Evolutionary conservation across 2,888 invertebrate species (phyloP), one percentile per base, ranked within the genome.

Genomic region (Campoplex capitator): DNA sequence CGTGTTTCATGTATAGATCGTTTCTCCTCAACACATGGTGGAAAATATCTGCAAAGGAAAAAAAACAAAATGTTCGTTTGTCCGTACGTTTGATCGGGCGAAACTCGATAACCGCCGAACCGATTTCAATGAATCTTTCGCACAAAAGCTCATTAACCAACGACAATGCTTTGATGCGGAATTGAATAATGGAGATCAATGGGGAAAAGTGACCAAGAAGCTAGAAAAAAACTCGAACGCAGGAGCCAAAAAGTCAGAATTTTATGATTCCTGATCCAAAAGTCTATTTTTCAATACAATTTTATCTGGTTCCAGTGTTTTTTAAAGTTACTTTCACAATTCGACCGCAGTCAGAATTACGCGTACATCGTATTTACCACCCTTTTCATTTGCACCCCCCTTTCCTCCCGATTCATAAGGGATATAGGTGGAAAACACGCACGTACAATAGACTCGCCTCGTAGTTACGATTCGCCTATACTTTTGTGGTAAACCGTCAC

Each of bases 401-500:
- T 7, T 51, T 38, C 38, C 79, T 48, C 73, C 45, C 38, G 48
- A 73, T 80, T 16, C 80, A 80, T 65, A 71, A 62, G 38, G 62
- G 62, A 73, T 45, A 28, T 51, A 18, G 38, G 38, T 38, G 51
- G n/a, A 45, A 32, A 16, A 18, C 38, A 54, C 23, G n/a, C 11
- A 9, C 32, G 35, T 38, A 32, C 38, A 77, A 67, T 38, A 77
- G 16, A 54, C 32, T 48, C n/a, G 2, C 32, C 67, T 28, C 70
- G 38, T 71, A 6, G 28, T 58, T 75, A 75, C 56, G n/a, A 32
- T 48, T 32, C 70, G 13, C 42, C 32, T 45, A 79, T 45, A 70
- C 32, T 48, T 65, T 56, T 45, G 71, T 28, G 79, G 79, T 79
- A 45, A 79, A 79, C 79, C 56, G 58, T 79, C 79, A 71, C 79